These are phyloP conservation scores for Phyllotreta cruciferae DNA, from an alignment of 2,888 invertebrate species.

Conservation along the genomic window DNA sequence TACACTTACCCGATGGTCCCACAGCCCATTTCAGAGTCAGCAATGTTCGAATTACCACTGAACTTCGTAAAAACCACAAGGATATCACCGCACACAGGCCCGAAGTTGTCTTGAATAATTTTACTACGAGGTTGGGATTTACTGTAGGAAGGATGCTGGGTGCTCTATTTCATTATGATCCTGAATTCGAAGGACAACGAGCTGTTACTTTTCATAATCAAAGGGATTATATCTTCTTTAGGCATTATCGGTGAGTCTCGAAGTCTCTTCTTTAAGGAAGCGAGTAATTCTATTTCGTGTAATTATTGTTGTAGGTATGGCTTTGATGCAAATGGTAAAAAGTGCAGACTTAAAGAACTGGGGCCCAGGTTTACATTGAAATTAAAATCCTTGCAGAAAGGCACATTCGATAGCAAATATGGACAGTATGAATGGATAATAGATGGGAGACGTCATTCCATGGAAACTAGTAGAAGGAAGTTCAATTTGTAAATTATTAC, in stretches of 20 bases:
- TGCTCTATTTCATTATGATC: slow-evolving; percentile 93
- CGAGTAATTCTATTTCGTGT: neutral
- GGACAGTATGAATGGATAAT: slow-evolving; percentile 98
- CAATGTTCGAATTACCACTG: slow-evolving; percentile 88
- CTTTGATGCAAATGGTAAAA: slow-evolving; percentile 81
- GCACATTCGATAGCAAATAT: slow-evolving; percentile 95
- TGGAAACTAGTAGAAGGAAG: slow-evolving; percentile 91
- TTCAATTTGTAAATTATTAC: slow-evolving; percentile 61
- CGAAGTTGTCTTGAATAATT: slow-evolving; percentile 95
- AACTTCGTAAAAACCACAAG: slow-evolving; percentile 78
- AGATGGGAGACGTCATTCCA: slow-evolving; percentile 86
- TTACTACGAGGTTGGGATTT: slow-evolving; percentile 91
- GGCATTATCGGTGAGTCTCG: slow-evolving; percentile 81
- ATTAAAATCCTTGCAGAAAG: slow-evolving; percentile 91
- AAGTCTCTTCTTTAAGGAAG: slow-evolving; percentile 9
- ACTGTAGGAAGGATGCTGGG: slow-evolving; percentile 92
- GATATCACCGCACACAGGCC: slow-evolving; percentile 89
- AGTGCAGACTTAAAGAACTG: slow-evolving; percentile 84
- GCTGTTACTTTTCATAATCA: slow-evolving; percentile 99
- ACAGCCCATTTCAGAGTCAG: slow-evolving; percentile 95
- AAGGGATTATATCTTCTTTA: slow-evolving; percentile 97
- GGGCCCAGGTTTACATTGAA: slow-evolving; percentile 97
- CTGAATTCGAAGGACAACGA: slow-evolving; percentile 91
- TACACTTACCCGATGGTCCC: slow-evolving; percentile 96
- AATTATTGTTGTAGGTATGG: slow-evolving; percentile 77